These are phyloP conservation scores for Abramis brama DNA, from an alignment of 2,113 vertebrate genomes.

Conservation along the genomic window DNA sequence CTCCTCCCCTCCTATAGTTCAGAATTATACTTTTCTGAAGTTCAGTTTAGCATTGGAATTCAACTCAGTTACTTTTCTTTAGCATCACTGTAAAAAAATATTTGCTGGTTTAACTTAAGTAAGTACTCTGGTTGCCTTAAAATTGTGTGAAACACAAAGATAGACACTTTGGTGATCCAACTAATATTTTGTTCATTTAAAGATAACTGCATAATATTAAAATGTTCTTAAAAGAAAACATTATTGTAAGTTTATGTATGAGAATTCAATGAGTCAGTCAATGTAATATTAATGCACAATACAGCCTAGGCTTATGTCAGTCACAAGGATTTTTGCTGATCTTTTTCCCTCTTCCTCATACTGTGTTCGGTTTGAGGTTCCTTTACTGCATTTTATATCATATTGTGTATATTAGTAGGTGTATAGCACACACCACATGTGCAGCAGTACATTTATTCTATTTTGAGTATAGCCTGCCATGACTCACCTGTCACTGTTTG, in stretches of 20 bases:
- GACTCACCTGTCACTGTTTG: constrained; percentile 51
- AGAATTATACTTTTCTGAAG: neutral
- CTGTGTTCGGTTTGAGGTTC: neutral
- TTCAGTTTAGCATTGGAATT: neutral
- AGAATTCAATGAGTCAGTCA: neutral
- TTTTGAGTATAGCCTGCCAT: constrained; percentile 49
- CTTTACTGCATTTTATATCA: constrained; percentile 46
- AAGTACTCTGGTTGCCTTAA: neutral
- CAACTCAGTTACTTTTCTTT: neutral
- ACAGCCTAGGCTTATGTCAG: neutral
- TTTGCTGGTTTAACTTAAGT: neutral
- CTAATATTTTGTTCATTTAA: too few relatives aligned
- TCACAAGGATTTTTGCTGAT: neutral
- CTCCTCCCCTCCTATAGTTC: neutral
- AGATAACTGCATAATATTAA: neutral
- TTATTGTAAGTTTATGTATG: neutral
- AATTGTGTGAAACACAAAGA: neutral
- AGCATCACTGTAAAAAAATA: neutral
- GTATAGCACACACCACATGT: neutral
- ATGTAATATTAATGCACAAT: neutral
- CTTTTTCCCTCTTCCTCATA: neutral
- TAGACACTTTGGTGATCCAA: neutral
- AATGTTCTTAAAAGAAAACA: neutral
- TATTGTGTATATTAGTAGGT: constrained; percentile 46
- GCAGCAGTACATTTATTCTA: constrained; percentile 16